Base-by-base conservation (phyloP, 2,888 invertebrate species). In the Polydrusus cervinus region DNA sequence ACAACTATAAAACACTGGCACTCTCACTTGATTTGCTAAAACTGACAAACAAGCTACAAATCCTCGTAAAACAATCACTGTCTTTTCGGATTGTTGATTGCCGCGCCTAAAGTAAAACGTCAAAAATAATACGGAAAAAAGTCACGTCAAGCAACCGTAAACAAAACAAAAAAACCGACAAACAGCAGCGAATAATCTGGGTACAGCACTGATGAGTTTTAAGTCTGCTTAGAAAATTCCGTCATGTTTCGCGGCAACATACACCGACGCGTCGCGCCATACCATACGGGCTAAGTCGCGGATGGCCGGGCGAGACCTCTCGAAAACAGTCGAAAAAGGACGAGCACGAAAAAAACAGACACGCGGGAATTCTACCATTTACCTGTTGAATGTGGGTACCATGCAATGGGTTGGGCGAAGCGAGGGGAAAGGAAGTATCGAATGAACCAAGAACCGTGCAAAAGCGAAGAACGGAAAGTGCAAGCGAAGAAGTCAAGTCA, bases 321-420 rank as follows among this genome's bases (percentile, higher is more conserved):
- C 76, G 76, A 76, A 74, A 71, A 64, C 66, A 16, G 62, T 70
- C 76, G 76, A 73, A 76, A 76, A 74, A 67, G 76, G 73, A 76
- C 76, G 76, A 76, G 66, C 73, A 43, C 55, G 74, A 71, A 73
- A 73, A 73, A 76, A 74, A 74, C 49, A 72, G 62, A 70, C 73
- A 69, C 62, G 64, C 65, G 70, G 70, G 74, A 71, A 68, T 74
- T 70, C 45, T 51, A 74, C 68, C 34, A 69, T 76, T 76, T 76
- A 76, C 76, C 76, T 76, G 76, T 76, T 76, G 72, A 71, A 71
- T 71, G 53, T 66, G 49, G 68, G 53, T 70, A 40, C 51, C 53
- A 49, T 43, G 67, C 45, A 18, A 30, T 55, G 25, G 25, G 64
- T 14, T 53, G 47, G 65, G 49, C 55, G 62, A 25, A 20, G 62